Percentiles rank a stretch among this genome's conserved stretches.
phyloP scores from a whole-genome alignment of 2,797 vertebrate species.

The Hippopotamyrus pictus region DNA sequence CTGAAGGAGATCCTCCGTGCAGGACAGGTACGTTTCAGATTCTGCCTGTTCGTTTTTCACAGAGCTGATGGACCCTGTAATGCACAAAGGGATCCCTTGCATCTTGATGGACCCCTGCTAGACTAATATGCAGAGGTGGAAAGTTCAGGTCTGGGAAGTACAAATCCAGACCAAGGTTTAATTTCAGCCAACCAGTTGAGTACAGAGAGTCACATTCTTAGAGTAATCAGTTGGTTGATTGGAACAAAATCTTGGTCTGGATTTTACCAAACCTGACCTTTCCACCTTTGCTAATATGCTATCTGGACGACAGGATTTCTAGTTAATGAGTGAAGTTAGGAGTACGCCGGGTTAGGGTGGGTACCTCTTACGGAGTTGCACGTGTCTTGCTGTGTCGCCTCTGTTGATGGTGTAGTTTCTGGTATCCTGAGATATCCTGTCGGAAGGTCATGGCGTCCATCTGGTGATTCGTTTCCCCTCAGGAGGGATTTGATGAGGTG shows the following conservation, averaged over 20 bases:
- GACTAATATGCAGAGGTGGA: background rate
- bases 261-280: background rate
- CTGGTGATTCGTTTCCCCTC: slow-evolving; percentile 5
- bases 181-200: background rate
- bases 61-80: background rate
- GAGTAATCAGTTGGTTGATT: background rate
- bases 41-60: background rate
- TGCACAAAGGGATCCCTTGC: background rate
- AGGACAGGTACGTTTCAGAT: slow-evolving; percentile 65
- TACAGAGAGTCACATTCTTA: background rate
- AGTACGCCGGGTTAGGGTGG: background rate
- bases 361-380: background rate
- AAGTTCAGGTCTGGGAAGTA: background rate
- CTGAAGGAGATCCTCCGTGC: slow-evolving; percentile 64
- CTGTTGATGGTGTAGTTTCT: background rate
- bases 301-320: background rate
- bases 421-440: background rate
- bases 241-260: background rate
- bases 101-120: background rate
- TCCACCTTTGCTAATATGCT: background rate
- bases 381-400: background rate
- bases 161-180: background rate
- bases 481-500: slow-evolving; percentile 70
- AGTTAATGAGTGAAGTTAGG: background rate
- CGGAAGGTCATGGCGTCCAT: background rate